Evolutionary conservation across 2,888 invertebrate genomes (phyloP), one percentile per base, ranked within the genome.

Genomic region (Thymelicus lineola): DNA sequence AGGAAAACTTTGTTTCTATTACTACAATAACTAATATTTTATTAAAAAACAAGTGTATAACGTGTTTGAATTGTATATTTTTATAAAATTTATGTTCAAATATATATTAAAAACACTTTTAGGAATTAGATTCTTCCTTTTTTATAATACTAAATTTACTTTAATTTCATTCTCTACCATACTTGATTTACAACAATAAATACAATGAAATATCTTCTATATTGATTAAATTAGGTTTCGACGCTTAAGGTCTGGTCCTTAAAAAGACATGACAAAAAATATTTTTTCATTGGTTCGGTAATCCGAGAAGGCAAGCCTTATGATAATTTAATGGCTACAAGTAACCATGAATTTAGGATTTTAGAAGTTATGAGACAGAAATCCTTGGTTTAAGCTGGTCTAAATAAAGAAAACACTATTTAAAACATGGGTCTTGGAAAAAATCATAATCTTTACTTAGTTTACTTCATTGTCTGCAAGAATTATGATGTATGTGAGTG

Each of bases 241-340:
- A 63, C 68, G 62, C 62, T 57, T 63, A 69, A 38, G 68, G 68
- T 48, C 38, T 63, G 62, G 55, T 57, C 68, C 68, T 69, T 69
- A 69, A 69, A 63, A 63, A 62, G 63, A 38, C 38, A 46, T 42
- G 62, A 68, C 55, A 68, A 68, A 68, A 66, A 62, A 62, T 17
- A 61, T 68, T 68, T 68, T 69, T 69, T 63, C 63, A 63, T 69
- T 63, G 63, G 63, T 58, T 69, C 58, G 35, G 69, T 63, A 63
- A 63, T 58, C 69, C 69, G 69, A 69, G 69, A 42, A 63, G 38
- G 62, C 62, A 68, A 36, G 69, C 58, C 55, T 79, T 79, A 78
- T 73, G 75, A 74, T 80, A 80, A 81, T 80, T 80, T 81, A 79
- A 78, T 77, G 76, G 72, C 45, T 69, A 66, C 72, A 70, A 68